phyloP scores from a whole-genome alignment of 2,888 invertebrate genomes.

The Hetaerina titia region DNA sequence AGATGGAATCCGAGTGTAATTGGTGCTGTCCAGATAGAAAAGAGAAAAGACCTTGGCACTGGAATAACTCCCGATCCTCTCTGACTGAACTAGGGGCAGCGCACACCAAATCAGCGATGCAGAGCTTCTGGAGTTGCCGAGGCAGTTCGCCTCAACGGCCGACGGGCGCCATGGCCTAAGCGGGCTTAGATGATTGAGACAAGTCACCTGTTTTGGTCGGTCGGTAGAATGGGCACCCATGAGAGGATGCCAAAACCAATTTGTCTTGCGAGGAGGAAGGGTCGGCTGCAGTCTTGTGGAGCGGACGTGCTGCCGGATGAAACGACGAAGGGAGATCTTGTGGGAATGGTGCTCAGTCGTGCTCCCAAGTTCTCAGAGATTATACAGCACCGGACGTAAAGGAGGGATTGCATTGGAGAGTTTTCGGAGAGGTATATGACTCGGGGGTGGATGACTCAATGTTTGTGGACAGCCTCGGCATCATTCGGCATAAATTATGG shows the following conservation, averaged over 20 bases:
- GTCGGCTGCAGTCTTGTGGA: neutral
- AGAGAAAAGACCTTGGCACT: neutral
- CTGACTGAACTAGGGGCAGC: neutral
- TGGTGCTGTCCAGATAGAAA: constrained; percentile 20
- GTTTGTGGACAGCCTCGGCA: neutral
- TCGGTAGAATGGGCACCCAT: neutral
- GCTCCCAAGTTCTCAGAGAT: neutral
- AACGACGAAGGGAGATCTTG: neutral
- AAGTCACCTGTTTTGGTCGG: constrained; percentile 2
- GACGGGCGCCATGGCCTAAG: neutral
- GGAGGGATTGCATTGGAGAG: neutral
- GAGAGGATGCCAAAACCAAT: neutral
- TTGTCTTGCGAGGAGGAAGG: neutral
- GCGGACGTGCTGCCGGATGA: neutral
- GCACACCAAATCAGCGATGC: neutral
- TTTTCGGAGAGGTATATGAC: neutral
- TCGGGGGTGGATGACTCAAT: neutral
- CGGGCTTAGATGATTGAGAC: neutral
- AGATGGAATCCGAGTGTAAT: constrained; percentile 22
- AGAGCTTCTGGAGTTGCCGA: neutral
- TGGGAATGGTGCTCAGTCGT: neutral
- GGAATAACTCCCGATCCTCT: constrained; percentile 7
- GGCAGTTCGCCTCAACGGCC: neutral
- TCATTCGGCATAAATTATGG: neutral
- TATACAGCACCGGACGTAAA: neutral